Conservation (phyloP, 1,140 invertebrate species). For the Wasmannia auropunctata region DNA sequence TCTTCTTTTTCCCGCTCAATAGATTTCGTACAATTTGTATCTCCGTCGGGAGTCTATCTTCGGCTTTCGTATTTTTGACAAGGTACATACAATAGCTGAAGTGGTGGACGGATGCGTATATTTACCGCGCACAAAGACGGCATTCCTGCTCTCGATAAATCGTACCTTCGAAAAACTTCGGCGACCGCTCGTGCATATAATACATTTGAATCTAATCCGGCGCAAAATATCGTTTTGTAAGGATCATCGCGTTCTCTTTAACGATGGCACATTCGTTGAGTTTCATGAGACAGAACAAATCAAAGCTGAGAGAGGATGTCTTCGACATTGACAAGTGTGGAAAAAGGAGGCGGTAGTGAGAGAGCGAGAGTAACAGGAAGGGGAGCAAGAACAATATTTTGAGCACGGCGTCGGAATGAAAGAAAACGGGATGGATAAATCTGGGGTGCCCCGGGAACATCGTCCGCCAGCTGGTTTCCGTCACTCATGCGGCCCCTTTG, state of each 20-base stretch:
- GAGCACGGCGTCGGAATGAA: slow-evolving; percentile 69
- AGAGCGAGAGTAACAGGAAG: slow-evolving; percentile 16
- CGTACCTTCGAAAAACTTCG: background rate
- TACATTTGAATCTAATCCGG: background rate
- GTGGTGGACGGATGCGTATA: background rate
- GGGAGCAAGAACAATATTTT: slow-evolving; percentile 54
- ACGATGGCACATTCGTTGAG: background rate
- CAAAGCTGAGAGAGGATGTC: background rate
- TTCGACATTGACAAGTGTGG: slow-evolving; percentile 12
- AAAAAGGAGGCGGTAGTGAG: background rate
- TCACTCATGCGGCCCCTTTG: slow-evolving; percentile 80
- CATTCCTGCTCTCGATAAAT: background rate
- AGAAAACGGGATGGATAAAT: slow-evolving; percentile 76
- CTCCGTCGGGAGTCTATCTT: slow-evolving; percentile 8
- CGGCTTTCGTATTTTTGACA: slow-evolving; percentile 12
- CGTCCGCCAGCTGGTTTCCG: slow-evolving; percentile 80
- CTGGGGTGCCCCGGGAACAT: slow-evolving; percentile 69
- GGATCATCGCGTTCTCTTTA: background rate
- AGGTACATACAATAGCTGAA: background rate
- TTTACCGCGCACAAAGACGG: background rate
- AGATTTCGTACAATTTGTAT: slow-evolving; percentile 52
- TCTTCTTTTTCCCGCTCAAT: slow-evolving; percentile 22
- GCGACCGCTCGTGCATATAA: background rate
- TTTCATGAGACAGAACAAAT: background rate
- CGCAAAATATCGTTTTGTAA: background rate